phyloP scores from a whole-genome alignment of 2,888 invertebrate genomes.

The Leucophenga montana region DNA sequence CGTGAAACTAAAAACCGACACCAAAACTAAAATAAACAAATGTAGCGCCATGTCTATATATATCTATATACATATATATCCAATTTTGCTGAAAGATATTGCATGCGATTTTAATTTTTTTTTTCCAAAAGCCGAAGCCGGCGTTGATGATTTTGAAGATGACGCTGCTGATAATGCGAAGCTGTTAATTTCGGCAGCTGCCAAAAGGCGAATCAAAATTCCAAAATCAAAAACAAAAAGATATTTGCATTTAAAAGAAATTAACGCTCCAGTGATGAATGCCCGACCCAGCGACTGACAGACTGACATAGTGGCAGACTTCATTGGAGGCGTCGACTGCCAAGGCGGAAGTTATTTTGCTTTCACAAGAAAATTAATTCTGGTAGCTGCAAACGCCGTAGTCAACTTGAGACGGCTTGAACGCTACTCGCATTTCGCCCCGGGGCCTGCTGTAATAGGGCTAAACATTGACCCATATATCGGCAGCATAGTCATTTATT shows the following conservation, averaged over 20 bases:
- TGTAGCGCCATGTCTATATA: not conserved
- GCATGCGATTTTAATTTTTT: conserved; percentile 4
- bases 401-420: too few species aligned
- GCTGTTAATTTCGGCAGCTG: conserved; percentile 11
- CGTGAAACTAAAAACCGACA: not conserved
- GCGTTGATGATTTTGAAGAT: too few species aligned
- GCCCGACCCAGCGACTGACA: too few species aligned
- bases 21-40: not conserved
- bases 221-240: not conserved
- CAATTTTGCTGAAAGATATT: not conserved
- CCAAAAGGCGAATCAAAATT: not conserved
- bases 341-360: not conserved
- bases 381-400: not conserved
- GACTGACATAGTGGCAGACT: too few species aligned
- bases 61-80: not conserved
- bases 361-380: not conserved
- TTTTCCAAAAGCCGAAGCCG: too few species aligned
- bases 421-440: not conserved
- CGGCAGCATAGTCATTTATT: conserved; percentile 13
- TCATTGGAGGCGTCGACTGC: too few species aligned
- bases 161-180: not conserved
- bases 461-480: conserved; percentile 15
- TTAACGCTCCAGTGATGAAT: too few species aligned
- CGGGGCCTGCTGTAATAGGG: not conserved
- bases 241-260: conserved; percentile 9